phyloP scores from a whole-genome alignment of 2,888 invertebrate species.

The Diplolepis rosae region DNA sequence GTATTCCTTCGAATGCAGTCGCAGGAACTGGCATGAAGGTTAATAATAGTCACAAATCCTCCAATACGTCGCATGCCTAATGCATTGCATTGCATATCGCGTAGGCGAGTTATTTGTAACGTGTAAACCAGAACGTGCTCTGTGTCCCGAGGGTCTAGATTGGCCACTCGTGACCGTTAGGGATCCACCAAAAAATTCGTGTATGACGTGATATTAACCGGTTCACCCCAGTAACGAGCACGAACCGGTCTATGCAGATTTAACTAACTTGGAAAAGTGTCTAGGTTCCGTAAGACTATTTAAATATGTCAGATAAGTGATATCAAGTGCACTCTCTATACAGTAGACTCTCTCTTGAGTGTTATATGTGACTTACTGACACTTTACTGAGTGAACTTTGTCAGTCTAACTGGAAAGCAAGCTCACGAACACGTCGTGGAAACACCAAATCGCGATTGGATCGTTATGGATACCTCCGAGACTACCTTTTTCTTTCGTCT shows the following conservation, averaged over 20 bases:
- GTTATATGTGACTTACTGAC: slow-evolving; percentile 19
- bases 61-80: slow-evolving; percentile 40
- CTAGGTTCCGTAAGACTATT: slow-evolving; percentile 3
- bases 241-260: slow-evolving; percentile 36
- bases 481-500: slow-evolving; percentile 34
- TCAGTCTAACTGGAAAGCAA: slow-evolving; percentile 13
- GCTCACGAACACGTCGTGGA: slow-evolving; percentile 27
- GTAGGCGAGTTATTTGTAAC: slow-evolving; percentile 39
- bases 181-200: slow-evolving; percentile 41
- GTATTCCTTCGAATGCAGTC: slow-evolving; percentile 42
- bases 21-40: slow-evolving; percentile 35
- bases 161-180: slow-evolving; percentile 42
- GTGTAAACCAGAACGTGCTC: slow-evolving; percentile 36
- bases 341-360: slow-evolving; percentile 16
- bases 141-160: slow-evolving; percentile 40
- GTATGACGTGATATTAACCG: slow-evolving; percentile 47
- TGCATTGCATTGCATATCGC: slow-evolving; percentile 27
- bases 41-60: slow-evolving; percentile 44
- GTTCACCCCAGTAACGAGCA: slow-evolving; percentile 42
- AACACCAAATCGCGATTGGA: slow-evolving; percentile 41
- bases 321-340: not conserved
- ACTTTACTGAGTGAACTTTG: slow-evolving; percentile 10
- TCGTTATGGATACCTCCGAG: slow-evolving; percentile 47
- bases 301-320: slow-evolving; percentile 16
- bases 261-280: not conserved